phyloP scores from a whole-genome alignment of 2,888 invertebrate species.

The Aproaerema taeniolella region DNA sequence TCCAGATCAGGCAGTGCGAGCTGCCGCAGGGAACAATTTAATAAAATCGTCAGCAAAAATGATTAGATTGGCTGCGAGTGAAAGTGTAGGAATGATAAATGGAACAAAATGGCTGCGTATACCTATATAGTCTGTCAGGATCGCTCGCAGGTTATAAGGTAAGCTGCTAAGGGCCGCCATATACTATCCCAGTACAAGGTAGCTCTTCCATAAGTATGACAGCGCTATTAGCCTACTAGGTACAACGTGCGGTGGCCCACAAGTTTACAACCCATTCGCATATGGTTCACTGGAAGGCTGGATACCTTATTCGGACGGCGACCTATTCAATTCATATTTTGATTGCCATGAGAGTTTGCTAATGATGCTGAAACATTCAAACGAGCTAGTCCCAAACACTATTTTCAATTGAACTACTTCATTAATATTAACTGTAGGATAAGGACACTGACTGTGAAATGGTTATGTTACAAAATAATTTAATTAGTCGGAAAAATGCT shows the following conservation, averaged over 20 bases:
- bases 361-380: neutral
- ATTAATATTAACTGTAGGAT: too few species aligned
- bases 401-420: too few species aligned
- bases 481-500: too few species aligned
- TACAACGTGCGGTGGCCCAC: constrained; percentile 23
- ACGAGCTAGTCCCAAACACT: too few species aligned
- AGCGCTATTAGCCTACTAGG: constrained; percentile 31
- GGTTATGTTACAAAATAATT: too few species aligned
- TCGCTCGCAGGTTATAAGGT: neutral
- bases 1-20: too few species aligned
- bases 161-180: constrained; percentile 16
- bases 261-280: constrained; percentile 8
- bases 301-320: constrained; percentile 2
- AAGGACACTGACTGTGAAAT: too few species aligned
- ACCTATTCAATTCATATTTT: constrained; percentile 7
- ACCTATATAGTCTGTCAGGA: constrained; percentile 2
- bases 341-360: neutral
- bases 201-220: constrained; percentile 36
- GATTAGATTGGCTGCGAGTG: neutral
- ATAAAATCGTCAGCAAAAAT: constrained; percentile 4
- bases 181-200: constrained; percentile 33
- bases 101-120: neutral
- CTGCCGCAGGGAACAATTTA: neutral
- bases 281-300: constrained; percentile 1
- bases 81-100: constrained; percentile 2